A percentile compares a stretch with the other conserved stretches of the same genome.
These are phyloP conservation scores for Hydrocynus forskahlii DNA, from an alignment of 2,797 vertebrate species.

Conservation along the genomic window DNA sequence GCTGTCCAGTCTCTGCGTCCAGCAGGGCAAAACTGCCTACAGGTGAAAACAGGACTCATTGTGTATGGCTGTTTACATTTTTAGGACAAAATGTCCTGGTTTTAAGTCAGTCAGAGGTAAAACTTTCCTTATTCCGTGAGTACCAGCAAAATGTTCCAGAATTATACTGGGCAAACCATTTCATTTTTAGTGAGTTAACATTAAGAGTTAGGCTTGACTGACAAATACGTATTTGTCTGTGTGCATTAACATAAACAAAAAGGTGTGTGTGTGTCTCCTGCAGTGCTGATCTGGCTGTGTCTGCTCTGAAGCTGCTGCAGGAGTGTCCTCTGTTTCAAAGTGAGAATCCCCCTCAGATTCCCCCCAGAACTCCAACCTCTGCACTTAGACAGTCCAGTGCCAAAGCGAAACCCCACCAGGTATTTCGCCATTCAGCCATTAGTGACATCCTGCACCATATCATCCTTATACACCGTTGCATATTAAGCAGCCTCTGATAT, in stretches of 20 bases:
- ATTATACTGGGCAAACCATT: background rate
- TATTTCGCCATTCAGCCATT: constrained; percentile 28
- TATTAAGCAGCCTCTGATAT: background rate
- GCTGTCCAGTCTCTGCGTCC: constrained; percentile 80
- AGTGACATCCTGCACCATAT: background rate
- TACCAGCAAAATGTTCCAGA: background rate
- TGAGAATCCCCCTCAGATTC: background rate
- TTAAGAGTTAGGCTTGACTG: background rate
- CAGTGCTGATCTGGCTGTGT: constrained; percentile 83
- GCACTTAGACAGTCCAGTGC: constrained; percentile 41
- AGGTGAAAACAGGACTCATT: constrained; percentile 71
- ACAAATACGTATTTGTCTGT: background rate
- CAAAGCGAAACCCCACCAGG: constrained; percentile 55
- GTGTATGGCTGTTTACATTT: background rate
- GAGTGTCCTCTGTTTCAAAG: constrained; percentile 74
- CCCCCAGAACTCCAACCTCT: constrained; percentile 4
- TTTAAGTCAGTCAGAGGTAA: too few relatives aligned
- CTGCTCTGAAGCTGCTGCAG: constrained; percentile 84
- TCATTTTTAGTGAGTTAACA: background rate
- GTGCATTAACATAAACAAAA: background rate
- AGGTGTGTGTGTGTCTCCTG: constrained; percentile 28
- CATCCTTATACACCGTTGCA: too few relatives aligned
- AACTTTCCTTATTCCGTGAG: background rate
- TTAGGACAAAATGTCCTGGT: background rate
- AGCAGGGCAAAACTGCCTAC: constrained; percentile 78